Evolutionary conservation across 2,888 invertebrate species (phyloP), one percentile per base, ranked within the genome.

Genomic region (Metopia argyrocephala): DNA sequence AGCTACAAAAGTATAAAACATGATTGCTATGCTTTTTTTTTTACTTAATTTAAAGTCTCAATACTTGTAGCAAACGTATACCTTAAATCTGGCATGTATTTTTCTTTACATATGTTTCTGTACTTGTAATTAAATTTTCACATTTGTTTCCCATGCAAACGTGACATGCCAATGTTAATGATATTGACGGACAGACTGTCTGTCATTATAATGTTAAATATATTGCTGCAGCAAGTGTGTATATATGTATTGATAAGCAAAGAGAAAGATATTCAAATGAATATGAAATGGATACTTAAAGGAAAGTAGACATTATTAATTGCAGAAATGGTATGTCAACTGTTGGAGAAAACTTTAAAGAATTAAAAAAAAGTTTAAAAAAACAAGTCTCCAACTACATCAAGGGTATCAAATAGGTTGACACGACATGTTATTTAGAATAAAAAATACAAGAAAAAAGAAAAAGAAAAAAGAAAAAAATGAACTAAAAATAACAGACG

Each of bases 41-140:
- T 38, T 38, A 12, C 15, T 38, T 12, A 15, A 12, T 38, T 38
- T 1, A 38, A 38, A 38, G 4, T 38, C 38, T 38, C 15, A 38
- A 38, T 12, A 12, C 9, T 12, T 2, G 61, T 3, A 46, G 31
- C 27, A 27, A 18, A 18, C 18, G 21, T 65, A 3, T 12, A 21
- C 52, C 15, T 38, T 38, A 12, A 38, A 38, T 38, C 12, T 38
- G 12, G 15, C 38, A 38, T 38, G 38, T 9, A 31, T 31, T 31
- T 31, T 31, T 31, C 31, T 31, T 31, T 27, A 2, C 23, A 3
- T 15, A 7, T 65, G 52, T 6, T 3, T 23, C 28, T 69, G 57
- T 28, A 59, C 52, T 56, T 74, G 46, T 76, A 76, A 80, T 80
- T 80, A 80, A 80, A 80, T 76, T 80, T 69, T 68, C 76, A 76